These are phyloP conservation scores for Acholoe squamosa DNA, from an alignment of 2,888 invertebrate species.

Conservation along the genomic window DNA sequence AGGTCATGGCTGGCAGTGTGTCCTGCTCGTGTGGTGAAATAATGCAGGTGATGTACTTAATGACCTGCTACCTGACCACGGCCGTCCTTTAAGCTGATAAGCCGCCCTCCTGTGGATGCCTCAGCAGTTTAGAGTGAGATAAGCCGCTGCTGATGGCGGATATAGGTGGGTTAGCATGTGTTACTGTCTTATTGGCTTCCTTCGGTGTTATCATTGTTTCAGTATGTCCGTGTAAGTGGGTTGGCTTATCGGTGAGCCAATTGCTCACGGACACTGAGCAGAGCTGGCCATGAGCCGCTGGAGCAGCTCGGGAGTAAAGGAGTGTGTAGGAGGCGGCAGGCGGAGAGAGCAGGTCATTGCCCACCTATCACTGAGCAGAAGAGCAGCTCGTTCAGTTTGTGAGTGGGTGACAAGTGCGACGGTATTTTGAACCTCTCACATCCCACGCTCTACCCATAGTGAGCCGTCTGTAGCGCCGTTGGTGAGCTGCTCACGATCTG, in stretches of 20 bases:
- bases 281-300: not conserved
- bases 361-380: too few relatives aligned
- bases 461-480: not conserved
- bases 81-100: not conserved
- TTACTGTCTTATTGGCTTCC: not conserved
- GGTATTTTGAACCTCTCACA: not conserved
- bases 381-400: not conserved
- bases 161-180: too few relatives aligned
- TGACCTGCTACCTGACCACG: not conserved
- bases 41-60: not conserved
- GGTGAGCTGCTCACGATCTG: not conserved
- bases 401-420: not conserved
- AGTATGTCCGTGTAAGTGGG: not conserved
- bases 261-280: not conserved
- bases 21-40: not conserved
- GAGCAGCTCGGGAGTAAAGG: slow-evolving; percentile 8
- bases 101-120: too few relatives aligned
- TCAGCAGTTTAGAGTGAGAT: too few relatives aligned
- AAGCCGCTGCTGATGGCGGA: too few relatives aligned
- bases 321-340: not conserved
- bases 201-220: not conserved
- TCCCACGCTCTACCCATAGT: not conserved
- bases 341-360: too few relatives aligned
- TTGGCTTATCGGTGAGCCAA: not conserved
- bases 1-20: not conserved